Evolutionary conservation across 1,140 invertebrate genomes (phyloP), one percentile per base, ranked within the genome.

Genomic region (Popillia japonica): DNA sequence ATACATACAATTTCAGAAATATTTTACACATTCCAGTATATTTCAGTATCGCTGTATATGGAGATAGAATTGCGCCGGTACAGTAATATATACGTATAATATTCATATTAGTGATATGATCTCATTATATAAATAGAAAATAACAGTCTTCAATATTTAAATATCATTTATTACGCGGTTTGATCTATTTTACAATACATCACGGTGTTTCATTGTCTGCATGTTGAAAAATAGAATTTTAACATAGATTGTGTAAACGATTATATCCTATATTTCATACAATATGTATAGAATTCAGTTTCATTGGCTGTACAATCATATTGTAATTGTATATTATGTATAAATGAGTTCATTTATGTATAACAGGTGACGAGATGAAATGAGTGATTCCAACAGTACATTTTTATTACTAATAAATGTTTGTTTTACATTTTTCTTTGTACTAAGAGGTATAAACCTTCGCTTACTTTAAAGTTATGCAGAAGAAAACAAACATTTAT

Each of bases 181-280:
- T 73, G 59, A 20, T 64, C 59, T 73, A 41, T 73, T 73, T 73
- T 73, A 73, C 40, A 73, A 72, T 72, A 72, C 68, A 72, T 42
- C 72, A 73, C 23, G n/a, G 7, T 40, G 72, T 73, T 40, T 64
- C 72, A 73, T 64, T 64, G 59, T 73, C 72, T 73, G 72, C 22
- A 73, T 40, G 72, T 73, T 73, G 72, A 73, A 73, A 73, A 73
- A 73, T 73, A 73, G 72, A 73, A 73, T 73, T 73, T 73, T 73
- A 73, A 73, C 72, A 73, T 73, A 73, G 72, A 73, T 14, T 73
- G 72, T 73, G 40, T 40, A 73, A 27, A 73, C 72, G 40, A 73
- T 73, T 42, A 73, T 73, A 40, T 73, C 22, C 59, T 64, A 64
- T 64, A 64, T n/a, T 64, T 64, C 17, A n/a, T n/a, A n/a, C n/a